Base-by-base conservation (phyloP, 2,797 vertebrate genomes). In the Bovichtus variegatus region DNA sequence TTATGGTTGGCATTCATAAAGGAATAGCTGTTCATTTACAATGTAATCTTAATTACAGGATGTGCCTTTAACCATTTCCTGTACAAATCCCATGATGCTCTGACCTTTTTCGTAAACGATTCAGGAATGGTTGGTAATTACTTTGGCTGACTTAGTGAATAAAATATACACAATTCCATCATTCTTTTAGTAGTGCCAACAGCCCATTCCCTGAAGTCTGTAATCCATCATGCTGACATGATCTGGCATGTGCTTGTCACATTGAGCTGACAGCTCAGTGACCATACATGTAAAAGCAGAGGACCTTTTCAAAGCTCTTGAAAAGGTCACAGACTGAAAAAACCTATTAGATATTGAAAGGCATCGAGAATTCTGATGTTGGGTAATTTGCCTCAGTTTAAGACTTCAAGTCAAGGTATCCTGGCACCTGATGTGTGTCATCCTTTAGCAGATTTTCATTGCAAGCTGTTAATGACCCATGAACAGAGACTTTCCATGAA, bases 21-120 rank as follows among this genome's bases (percentile, higher is more conserved):
- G 13, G 27, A 66, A 13, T 4, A 40, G 31, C 41, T 23, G n/a
- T 49, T 68, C 4, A 57, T 70, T 80, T 53, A 29, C 72, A 75
- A 84, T 76, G 0, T 41, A 71, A 76, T 57, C 36, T 25, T 74
- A 89, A 88, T 88, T 61, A 76, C 49, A 55, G 44, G 55, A 43
- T 76, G 49, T 16, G 2, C 34, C 63, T 46, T 50, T 34, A 54
- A 78, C 76, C 15, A 16, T 80, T 80, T 74, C 49, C 61, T 46
- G 1, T 69, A 49, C 23, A 29, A n/a, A 19, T 44, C 53, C 63
- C 8, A 29, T 31, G 63, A 55, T 36, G 64, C 54, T 68, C 53
- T 90, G 86, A 93, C 90, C 86, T 88, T 91, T 89, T 70, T n/a
- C 25, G 58, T 54, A 66, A 64, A 84, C 2, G 36, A 64, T 66